phyloP scores from a whole-genome alignment of 64 coral and sea anemone species.

The Porites australiensis region DNA sequence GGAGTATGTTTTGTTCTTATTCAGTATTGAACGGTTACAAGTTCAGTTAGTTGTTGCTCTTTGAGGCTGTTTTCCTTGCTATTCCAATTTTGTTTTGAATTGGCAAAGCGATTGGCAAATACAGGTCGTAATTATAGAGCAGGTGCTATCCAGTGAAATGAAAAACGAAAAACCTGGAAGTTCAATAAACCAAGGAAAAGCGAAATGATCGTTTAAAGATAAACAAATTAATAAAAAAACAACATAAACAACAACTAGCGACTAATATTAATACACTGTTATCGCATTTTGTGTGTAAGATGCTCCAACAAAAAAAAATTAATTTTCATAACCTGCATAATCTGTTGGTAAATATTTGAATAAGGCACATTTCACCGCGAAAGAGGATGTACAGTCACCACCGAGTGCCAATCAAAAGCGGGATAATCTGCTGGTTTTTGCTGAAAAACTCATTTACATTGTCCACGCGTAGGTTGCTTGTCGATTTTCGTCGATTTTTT shows the following conservation, averaged over 20 bases:
- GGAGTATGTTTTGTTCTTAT: neutral
- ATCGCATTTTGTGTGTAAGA: too few relatives aligned
- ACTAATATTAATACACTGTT: too few relatives aligned
- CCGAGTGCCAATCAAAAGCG: neutral
- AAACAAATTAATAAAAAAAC: too few relatives aligned
- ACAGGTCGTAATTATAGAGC: neutral
- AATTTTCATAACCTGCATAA: neutral
- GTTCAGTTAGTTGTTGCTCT: too few relatives aligned
- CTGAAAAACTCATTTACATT: neutral
- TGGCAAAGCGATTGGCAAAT: constrained; percentile 3
- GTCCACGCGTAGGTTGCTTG: too few relatives aligned
- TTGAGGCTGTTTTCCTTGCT: neutral
- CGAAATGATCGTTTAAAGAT: too few relatives aligned
- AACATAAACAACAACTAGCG: too few relatives aligned
- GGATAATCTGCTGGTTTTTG: neutral
- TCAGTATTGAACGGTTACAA: too few relatives aligned
- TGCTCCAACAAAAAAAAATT: neutral
- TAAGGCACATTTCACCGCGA: neutral
- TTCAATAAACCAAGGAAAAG: too few relatives aligned
- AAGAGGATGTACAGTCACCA: neutral
- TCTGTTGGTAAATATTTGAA: neutral
- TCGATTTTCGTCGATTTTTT: too few relatives aligned
- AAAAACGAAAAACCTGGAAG: neutral
- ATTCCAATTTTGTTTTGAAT: neutral
- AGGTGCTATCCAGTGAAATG: neutral